Percentiles rank a stretch among this genome's conserved stretches.
These are phyloP conservation scores for Eciton burchellii DNA, from an alignment of 1,140 invertebrate species.

Conservation along the genomic window DNA sequence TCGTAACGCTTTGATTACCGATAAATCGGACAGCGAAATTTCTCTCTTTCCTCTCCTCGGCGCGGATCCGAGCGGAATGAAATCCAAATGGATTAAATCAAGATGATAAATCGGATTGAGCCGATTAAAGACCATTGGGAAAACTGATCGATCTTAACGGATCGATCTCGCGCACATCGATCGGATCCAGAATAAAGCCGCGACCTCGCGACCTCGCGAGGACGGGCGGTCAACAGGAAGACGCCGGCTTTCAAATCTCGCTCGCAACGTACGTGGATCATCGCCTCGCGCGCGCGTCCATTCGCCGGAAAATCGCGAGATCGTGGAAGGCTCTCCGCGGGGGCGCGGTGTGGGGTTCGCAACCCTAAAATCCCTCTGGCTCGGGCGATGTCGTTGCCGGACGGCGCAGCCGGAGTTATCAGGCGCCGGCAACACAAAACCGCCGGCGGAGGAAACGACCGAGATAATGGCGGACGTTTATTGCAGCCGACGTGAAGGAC, in stretches of 20 bases:
- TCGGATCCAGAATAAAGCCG: neutral
- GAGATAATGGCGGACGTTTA: conserved; percentile 51
- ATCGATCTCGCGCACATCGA: neutral
- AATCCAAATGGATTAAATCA: too few relatives aligned
- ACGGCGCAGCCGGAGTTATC: conserved; percentile 53
- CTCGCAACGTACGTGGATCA: conserved; percentile 22
- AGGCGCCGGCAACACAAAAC: conserved; percentile 47
- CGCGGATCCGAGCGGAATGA: too few relatives aligned
- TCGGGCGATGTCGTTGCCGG: neutral
- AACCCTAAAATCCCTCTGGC: conserved; percentile 46
- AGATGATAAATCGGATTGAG: too few relatives aligned
- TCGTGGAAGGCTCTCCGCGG: conserved; percentile 61
- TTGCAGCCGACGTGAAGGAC: conserved; percentile 46
- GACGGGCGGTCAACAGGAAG: neutral
- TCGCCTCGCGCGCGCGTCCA: conserved; percentile 38
- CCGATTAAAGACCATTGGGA: neutral
- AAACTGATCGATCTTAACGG: neutral
- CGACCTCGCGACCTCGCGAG: neutral
- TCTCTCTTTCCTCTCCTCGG: too few relatives aligned
- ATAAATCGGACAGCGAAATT: too few relatives aligned
- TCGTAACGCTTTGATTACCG: neutral
- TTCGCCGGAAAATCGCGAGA: conserved; percentile 63
- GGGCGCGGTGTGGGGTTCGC: conserved; percentile 40
- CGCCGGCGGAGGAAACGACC: conserved; percentile 1
- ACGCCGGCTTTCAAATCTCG: conserved; percentile 44